Percentiles rank a stretch among this genome's conserved stretches.
phyloP scores from a whole-genome alignment of 2,888 invertebrate species.

The Epicampocera succincta region DNA sequence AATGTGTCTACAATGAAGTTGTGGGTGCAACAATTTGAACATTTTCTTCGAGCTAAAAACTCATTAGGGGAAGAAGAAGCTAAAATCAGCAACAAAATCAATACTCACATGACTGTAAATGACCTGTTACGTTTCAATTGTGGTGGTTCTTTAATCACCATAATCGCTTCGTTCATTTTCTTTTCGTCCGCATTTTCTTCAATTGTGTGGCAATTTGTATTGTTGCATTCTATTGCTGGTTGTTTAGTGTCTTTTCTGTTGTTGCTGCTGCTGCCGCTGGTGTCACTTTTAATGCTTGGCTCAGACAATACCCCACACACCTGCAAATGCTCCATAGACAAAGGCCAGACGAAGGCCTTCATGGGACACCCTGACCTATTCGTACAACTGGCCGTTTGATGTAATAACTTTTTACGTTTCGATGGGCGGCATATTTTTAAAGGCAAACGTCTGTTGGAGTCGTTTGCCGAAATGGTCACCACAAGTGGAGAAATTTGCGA shows the following conservation, averaged over 20 bases:
- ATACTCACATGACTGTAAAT: conserved; percentile 77
- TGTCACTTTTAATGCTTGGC: conserved; percentile 25
- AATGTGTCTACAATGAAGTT: too few species aligned
- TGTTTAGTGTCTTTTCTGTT: conserved; percentile 11
- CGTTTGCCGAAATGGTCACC: conserved; percentile 62
- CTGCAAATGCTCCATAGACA: conserved; percentile 70
- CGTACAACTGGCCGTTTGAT: conserved; percentile 48
- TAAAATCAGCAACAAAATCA: conserved; percentile 13
- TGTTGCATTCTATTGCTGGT: not conserved
- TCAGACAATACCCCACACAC: conserved; percentile 55
- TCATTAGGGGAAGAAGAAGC: not conserved
- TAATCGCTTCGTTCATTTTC: conserved; percentile 52
- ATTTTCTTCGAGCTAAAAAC: not conserved
- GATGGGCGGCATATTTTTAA: conserved; percentile 71
- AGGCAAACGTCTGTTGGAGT: conserved; percentile 69
- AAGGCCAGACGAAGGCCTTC: conserved; percentile 70
- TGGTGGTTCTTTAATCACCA: conserved; percentile 73
- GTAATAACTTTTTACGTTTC: conserved; percentile 67
- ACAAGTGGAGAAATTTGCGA: conserved; percentile 51
- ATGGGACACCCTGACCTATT: conserved; percentile 64
- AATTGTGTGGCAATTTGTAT: conserved; percentile 43
- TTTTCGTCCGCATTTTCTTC: conserved; percentile 67
- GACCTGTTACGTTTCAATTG: conserved; percentile 72
- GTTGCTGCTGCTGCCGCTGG: too few species aligned
- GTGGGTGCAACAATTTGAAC: too few species aligned